Percentiles rank a stretch among this genome's conserved stretches.
These are phyloP conservation scores for Riptortus pedestris DNA, from an alignment of 1,140 invertebrate species.

Conservation along the genomic window DNA sequence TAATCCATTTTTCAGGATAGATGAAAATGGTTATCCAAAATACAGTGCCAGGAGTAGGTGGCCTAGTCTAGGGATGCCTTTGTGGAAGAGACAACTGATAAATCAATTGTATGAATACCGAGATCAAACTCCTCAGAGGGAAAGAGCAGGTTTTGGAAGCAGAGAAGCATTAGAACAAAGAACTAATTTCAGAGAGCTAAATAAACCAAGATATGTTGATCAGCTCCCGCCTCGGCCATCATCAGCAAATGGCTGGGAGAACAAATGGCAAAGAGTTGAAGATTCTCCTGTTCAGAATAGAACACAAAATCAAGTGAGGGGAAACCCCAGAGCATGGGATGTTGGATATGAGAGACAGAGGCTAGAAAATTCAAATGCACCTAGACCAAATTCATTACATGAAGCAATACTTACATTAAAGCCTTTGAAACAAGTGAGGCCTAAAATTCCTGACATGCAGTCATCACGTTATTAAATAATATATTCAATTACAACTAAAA, in stretches of 20 bases:
- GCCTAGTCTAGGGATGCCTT: not conserved
- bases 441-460: slow-evolving; percentile 2
- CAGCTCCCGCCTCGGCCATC: not conserved
- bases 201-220: not conserved
- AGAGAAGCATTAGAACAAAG: not conserved
- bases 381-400: not conserved
- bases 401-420: slow-evolving; percentile 1
- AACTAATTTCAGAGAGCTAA: not conserved
- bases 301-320: not conserved
- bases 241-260: not conserved
- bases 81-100: not conserved
- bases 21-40: not conserved
- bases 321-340: not conserved
- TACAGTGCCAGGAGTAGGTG: not conserved
- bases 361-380: not conserved
- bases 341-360: not conserved
- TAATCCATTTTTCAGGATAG: slow-evolving; percentile 4
- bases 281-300: not conserved
- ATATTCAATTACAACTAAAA: too few relatives aligned
- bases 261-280: too few relatives aligned
- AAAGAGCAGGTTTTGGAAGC: not conserved
- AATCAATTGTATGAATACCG: not conserved
- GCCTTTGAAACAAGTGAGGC: not conserved
- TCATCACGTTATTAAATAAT: too few relatives aligned
- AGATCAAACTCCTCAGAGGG: not conserved